Evolutionary conservation across 2,113 vertebrate genomes (phyloP).

Genomic region (Cottus gobio): DNA sequence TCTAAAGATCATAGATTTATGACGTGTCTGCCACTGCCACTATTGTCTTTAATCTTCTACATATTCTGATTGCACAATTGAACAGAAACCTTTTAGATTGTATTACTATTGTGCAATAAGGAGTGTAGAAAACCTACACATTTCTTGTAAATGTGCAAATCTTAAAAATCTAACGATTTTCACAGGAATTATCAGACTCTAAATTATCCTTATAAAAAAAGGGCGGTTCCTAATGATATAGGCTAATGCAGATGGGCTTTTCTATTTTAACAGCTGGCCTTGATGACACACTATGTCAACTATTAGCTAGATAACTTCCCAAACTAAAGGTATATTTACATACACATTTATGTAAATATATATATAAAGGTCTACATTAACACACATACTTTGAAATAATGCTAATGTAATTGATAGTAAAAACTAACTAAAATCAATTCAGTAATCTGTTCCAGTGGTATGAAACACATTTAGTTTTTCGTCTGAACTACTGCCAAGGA

Average conservation of each 20-base stretch:
- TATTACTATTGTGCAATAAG: background rate
- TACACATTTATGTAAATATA: background rate
- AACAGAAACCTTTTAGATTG: background rate
- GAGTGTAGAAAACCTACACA: background rate
- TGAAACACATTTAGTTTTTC: background rate
- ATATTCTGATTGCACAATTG: background rate
- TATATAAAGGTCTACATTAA: background rate
- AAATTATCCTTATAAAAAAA: background rate
- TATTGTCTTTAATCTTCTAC: background rate
- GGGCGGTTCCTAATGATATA: background rate
- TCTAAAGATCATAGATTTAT: background rate
- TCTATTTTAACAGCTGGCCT: slow-evolving; percentile 42
- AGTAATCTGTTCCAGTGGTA: background rate
- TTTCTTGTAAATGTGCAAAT: background rate
- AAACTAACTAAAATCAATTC: background rate
- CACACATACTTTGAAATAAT: background rate
- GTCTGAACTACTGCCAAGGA: background rate
- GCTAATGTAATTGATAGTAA: background rate
- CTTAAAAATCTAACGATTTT: background rate
- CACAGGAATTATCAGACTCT: background rate
- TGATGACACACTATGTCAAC: background rate
- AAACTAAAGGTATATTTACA: slow-evolving; percentile 5
- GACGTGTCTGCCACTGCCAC: background rate
- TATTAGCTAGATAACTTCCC: background rate
- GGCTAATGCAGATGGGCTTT: slow-evolving; percentile 1